Evolutionary conservation across 2,113 vertebrate genomes (phyloP).

Genomic region (Bufo gargarizans): DNA sequence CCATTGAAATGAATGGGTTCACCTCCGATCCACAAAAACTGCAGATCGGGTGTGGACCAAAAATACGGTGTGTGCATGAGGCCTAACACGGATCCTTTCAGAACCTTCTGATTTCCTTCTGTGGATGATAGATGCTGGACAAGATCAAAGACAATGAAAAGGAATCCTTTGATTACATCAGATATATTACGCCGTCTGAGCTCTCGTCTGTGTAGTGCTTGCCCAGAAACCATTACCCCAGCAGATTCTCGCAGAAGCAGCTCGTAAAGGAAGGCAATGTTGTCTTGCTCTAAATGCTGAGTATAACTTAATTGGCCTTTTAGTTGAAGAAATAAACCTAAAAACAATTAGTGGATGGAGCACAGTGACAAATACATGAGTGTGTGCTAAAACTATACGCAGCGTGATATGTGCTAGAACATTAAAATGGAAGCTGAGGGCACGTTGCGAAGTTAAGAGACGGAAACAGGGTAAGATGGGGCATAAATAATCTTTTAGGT

Average conservation of each 20-base stretch:
- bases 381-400: not conserved
- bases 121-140: not conserved
- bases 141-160: not conserved
- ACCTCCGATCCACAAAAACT: too few relatives aligned
- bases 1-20: too few relatives aligned
- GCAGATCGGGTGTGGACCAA: too few relatives aligned
- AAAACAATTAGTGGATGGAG: conserved; percentile 19
- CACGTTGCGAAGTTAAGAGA: not conserved
- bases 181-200: not conserved
- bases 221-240: not conserved
- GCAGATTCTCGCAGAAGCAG: not conserved
- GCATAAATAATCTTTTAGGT: not conserved
- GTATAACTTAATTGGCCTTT: conserved; percentile 33
- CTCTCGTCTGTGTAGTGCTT: not conserved
- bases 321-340: conserved; percentile 20
- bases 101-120: too few relatives aligned
- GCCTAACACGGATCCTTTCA: too few relatives aligned
- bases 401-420: not conserved
- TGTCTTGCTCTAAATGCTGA: not conserved
- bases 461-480: not conserved
- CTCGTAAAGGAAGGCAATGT: not conserved
- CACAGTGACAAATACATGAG: conserved; percentile 22
- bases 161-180: not conserved
- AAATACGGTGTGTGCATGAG: too few relatives aligned
- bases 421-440: not conserved